phyloP scores from a whole-genome alignment of 2,888 invertebrate genomes.

The Rhorus exstirpatorius region DNA sequence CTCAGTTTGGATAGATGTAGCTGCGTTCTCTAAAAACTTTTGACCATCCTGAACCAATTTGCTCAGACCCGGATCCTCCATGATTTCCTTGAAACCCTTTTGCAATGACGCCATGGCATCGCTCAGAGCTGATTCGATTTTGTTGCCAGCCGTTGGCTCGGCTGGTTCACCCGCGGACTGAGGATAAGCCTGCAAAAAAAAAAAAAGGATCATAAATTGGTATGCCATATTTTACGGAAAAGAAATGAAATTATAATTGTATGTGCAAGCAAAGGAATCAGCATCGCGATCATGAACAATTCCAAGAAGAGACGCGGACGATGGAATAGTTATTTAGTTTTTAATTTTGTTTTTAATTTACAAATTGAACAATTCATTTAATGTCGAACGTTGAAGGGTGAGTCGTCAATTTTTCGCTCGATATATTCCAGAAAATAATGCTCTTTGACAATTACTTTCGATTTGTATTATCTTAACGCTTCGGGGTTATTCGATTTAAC shows the following conservation, averaged over 20 bases:
- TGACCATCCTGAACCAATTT: slow-evolving; percentile 72
- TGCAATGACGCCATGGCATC: slow-evolving; percentile 66
- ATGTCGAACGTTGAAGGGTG: too few species aligned
- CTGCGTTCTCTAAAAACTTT: slow-evolving; percentile 71
- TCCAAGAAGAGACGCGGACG: too few species aligned
- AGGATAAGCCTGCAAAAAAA: slow-evolving; percentile 33
- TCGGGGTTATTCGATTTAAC: too few species aligned
- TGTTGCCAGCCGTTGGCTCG: background rate
- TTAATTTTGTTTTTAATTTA: too few species aligned
- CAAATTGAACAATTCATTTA: too few species aligned
- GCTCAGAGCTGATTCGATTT: slow-evolving; percentile 62
- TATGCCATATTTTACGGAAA: background rate
- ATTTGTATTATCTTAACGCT: too few species aligned
- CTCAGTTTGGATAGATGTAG: slow-evolving; percentile 72
- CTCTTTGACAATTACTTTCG: too few species aligned
- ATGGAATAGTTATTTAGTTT: too few species aligned
- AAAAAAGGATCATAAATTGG: background rate
- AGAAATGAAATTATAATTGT: background rate
- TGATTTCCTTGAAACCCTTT: slow-evolving; percentile 70
- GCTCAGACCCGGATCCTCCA: slow-evolving; percentile 73
- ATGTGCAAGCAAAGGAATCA: too few species aligned
- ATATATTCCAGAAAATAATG: too few species aligned
- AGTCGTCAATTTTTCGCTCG: too few species aligned
- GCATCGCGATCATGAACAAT: too few species aligned
- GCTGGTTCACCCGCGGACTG: slow-evolving; percentile 42